Percentiles rank a stretch among this genome's conserved stretches.
Conservation (phyloP, 2,888 invertebrate genomes). For the Heliconius erato region DNA sequence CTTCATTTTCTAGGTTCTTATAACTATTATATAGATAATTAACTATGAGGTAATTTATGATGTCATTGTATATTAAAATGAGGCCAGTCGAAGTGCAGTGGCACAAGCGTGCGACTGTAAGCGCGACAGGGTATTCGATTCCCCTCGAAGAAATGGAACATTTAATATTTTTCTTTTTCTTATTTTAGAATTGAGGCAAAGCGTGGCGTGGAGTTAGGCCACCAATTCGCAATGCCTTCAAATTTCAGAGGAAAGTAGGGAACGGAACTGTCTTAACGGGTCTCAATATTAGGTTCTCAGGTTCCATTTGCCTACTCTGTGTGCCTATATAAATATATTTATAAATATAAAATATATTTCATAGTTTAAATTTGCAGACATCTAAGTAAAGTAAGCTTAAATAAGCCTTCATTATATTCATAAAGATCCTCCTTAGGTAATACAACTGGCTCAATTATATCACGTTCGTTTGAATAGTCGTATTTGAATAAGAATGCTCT, state of each 20-base stretch:
- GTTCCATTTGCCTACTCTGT: too few species aligned
- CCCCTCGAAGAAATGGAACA: too few species aligned
- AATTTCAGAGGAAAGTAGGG: background rate
- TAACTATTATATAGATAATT: too few species aligned
- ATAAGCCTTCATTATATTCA: background rate
- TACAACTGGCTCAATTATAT: slow-evolving; percentile 6
- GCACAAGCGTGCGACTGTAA: too few species aligned
- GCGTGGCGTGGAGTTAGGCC: background rate
- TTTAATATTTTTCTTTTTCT: background rate
- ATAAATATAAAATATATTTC: too few species aligned
- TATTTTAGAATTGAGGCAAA: background rate
- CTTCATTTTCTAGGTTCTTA: background rate
- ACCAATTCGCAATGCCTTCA: background rate
- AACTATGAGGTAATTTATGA: too few species aligned
- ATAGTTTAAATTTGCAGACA: too few species aligned
- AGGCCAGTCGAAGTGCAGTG: too few species aligned
- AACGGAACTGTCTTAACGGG: background rate
- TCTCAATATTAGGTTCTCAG: too few species aligned
- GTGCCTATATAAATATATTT: too few species aligned
- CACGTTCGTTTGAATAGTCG: background rate
- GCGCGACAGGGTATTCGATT: too few species aligned
- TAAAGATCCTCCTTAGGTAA: background rate
- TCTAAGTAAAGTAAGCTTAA: background rate
- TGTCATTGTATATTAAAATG: too few species aligned
- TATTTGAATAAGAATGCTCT: slow-evolving; percentile 13